Evolutionary conservation across 2,113 vertebrate species (phyloP).

Genomic region (Fulmarus glacialis): DNA sequence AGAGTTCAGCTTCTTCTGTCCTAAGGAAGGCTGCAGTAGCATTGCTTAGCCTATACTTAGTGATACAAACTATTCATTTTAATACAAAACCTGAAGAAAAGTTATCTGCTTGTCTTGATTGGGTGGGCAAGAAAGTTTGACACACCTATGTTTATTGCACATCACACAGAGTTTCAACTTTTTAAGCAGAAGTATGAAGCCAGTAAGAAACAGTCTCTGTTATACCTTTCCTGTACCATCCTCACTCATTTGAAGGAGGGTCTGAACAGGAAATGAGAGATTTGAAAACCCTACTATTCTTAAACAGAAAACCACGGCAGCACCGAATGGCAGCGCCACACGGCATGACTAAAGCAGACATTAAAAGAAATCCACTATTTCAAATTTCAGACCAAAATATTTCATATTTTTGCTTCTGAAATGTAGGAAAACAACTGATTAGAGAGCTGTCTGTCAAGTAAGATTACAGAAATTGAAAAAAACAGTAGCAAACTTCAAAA

Average conservation of each 20-base stretch:
- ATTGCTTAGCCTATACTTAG: neutral
- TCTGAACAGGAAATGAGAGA: neutral
- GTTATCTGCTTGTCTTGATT: neutral
- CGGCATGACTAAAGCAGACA: neutral
- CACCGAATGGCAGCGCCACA: accelerated
- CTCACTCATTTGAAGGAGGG: neutral
- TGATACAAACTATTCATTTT: neutral
- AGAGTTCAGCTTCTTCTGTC: neutral
- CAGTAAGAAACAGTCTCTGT: neutral
- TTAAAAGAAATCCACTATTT: neutral
- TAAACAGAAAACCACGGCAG: neutral
- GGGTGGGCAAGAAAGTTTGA: neutral
- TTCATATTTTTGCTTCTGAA: neutral
- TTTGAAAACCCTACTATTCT: neutral
- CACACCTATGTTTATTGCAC: accelerated
- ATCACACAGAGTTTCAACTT: neutral
- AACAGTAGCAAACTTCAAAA: neutral
- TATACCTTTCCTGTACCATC: neutral
- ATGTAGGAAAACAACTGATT: neutral
- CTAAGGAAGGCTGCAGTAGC: neutral
- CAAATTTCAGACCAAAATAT: neutral
- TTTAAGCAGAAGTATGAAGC: neutral
- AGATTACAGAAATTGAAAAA: neutral
- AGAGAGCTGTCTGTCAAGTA: neutral
- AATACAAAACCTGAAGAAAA: neutral